Percentiles rank a stretch among this genome's conserved stretches.
Conservation (phyloP, 1,140 invertebrate species). For the Proales similis region DNA sequence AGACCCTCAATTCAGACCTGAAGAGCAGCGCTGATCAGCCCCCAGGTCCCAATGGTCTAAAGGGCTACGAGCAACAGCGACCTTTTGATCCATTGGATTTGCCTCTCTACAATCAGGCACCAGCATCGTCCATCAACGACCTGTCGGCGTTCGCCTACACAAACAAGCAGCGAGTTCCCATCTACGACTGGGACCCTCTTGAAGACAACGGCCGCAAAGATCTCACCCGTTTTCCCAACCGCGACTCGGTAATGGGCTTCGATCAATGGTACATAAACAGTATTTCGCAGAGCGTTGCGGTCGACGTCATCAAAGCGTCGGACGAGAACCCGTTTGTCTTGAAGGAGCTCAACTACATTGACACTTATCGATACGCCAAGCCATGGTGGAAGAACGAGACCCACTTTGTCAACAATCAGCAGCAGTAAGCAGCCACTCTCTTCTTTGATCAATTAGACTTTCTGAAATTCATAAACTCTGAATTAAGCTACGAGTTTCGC, state of each 20-base stretch:
- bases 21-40: no score
- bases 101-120: no score
- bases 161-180: constrained; percentile 34
- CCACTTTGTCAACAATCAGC: neutral
- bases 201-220: constrained; percentile 3
- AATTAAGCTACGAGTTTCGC: constrained; percentile 25
- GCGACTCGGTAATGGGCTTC: constrained; percentile 13
- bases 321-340: constrained; percentile 21
- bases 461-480: neutral
- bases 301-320: constrained; percentile 3
- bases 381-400: constrained; percentile 37
- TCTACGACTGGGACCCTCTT: constrained; percentile 35
- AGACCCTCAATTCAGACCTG: no score
- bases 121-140: constrained; percentile 4
- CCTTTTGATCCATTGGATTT: no score
- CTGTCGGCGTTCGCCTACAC: neutral
- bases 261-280: constrained; percentile 34
- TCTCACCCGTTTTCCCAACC: constrained; percentile 1
- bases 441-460: neutral
- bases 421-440: neutral
- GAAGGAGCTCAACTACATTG: constrained; percentile 17
- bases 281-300: neutral
- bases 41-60: no score
- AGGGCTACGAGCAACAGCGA: no score
- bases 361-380: constrained; percentile 30